Conservation (phyloP, 2,797 vertebrate species). For the Eidolon dupreanum region DNA sequence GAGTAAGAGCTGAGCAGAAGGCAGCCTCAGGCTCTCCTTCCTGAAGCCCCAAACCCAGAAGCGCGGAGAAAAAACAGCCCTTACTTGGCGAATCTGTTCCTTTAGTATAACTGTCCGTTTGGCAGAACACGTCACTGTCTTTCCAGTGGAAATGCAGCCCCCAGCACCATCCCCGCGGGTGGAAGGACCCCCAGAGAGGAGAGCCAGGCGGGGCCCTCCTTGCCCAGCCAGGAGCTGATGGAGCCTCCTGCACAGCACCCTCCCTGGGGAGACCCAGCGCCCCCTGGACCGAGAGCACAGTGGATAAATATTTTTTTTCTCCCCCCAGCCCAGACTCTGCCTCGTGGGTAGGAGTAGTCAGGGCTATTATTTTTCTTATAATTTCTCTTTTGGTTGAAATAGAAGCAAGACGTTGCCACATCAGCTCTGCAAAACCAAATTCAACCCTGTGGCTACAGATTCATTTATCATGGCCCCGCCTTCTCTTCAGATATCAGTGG, state of each 20-base stretch:
- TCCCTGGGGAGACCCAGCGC: not conserved
- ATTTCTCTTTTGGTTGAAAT: not conserved
- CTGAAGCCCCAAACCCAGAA: not conserved
- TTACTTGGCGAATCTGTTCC: not conserved
- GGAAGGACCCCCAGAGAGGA: not conserved
- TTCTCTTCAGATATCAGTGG: not conserved
- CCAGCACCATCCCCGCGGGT: not conserved
- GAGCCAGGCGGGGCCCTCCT: not conserved
- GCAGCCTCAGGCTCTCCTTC: not conserved
- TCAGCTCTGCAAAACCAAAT: not conserved
- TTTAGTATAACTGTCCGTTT: not conserved
- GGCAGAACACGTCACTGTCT: not conserved
- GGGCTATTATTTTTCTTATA: conserved; percentile 34
- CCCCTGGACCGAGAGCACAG: not conserved
- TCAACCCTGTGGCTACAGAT: not conserved
- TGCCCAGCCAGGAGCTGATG: not conserved
- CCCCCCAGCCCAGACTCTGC: not conserved
- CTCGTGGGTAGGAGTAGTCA: not conserved
- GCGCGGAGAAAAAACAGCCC: not conserved
- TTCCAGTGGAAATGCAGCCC: not conserved
- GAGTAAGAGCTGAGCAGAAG: conserved; percentile 4
- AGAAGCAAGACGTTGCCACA: not conserved
- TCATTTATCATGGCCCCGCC: not conserved
- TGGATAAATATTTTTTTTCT: not conserved
- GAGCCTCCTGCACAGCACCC: not conserved